Percentiles rank a stretch among this genome's conserved stretches.
phyloP scores from a whole-genome alignment of 37 sponge, comb jelly and placozoan genomes.

The Beroe forskalii region DNA sequence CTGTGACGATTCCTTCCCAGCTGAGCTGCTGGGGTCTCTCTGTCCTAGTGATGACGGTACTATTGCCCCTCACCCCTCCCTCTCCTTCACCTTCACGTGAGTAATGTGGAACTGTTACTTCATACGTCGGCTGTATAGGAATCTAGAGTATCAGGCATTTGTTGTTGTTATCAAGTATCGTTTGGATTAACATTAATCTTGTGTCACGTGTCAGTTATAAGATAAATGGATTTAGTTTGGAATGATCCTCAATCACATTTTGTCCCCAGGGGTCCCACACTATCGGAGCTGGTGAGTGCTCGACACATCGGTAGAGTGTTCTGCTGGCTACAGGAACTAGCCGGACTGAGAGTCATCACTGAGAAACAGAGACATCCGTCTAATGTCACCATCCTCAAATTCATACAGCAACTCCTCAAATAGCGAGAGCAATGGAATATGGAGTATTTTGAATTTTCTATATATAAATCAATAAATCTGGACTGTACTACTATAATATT shows the following conservation, averaged over 20 bases:
- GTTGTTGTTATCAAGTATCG: too few species aligned
- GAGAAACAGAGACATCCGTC: not conserved
- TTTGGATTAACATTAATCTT: too few species aligned
- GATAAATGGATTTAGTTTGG: too few species aligned
- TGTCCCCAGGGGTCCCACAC: not conserved
- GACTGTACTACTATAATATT: too few species aligned
- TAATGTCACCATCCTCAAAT: conserved; percentile 2
- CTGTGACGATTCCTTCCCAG: conserved; percentile 14
- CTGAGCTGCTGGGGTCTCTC: not conserved
- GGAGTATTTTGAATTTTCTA: too few species aligned
- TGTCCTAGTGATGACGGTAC: conserved; percentile 2
- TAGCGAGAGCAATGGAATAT: too few species aligned
- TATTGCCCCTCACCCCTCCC: conserved; percentile 3
- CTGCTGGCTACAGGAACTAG: conserved; percentile 50
- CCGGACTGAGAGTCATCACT: conserved; percentile 10
- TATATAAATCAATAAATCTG: too few species aligned
- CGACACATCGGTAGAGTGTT: conserved; percentile 5
- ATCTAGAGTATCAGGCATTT: too few species aligned
- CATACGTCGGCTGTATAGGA: too few species aligned
- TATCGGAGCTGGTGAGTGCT: not conserved
- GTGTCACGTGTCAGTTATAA: too few species aligned
- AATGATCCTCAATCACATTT: too few species aligned
- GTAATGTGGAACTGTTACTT: too few species aligned
- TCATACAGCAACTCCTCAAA: not conserved
- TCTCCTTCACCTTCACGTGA: conserved; percentile 28